phyloP scores from a whole-genome alignment of 2,797 vertebrate genomes.

The Buceros bicornis region DNA sequence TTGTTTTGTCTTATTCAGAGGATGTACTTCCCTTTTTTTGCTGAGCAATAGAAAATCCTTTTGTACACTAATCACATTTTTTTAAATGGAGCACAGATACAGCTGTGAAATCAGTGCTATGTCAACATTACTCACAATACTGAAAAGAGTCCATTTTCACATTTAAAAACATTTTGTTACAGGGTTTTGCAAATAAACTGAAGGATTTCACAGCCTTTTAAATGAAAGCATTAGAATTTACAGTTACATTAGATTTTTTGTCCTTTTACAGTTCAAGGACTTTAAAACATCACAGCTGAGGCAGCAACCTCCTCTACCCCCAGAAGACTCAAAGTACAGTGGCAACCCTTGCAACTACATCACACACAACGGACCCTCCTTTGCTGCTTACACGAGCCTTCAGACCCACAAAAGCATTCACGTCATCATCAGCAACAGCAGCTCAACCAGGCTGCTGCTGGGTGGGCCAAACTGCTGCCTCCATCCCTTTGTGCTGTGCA shows the following conservation, averaged over 20 bases:
- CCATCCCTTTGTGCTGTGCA: not conserved
- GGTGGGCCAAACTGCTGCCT: not conserved
- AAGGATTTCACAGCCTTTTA: not conserved
- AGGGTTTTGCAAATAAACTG: not conserved
- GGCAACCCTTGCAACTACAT: not conserved
- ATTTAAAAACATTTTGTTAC: not conserved
- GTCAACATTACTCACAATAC: not conserved
- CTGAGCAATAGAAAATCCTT: not conserved
- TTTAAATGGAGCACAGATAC: not conserved
- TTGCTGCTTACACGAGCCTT: not conserved
- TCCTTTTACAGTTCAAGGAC: not conserved
- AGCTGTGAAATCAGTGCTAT: not conserved
- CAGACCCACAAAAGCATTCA: not conserved
- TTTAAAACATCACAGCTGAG: not conserved
- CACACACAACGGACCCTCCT: too few species aligned
- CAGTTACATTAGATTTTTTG: not conserved
- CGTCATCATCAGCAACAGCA: not conserved
- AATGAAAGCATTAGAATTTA: not conserved
- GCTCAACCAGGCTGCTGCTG: not conserved
- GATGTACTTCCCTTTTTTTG: not conserved
- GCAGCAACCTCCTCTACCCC: not conserved
- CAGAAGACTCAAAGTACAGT: not conserved
- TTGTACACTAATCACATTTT: not conserved
- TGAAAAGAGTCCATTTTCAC: not conserved
- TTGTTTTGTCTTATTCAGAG: not conserved